phyloP scores from a whole-genome alignment of 2,797 vertebrate species.

The Coccyzus lansbergi region DNA sequence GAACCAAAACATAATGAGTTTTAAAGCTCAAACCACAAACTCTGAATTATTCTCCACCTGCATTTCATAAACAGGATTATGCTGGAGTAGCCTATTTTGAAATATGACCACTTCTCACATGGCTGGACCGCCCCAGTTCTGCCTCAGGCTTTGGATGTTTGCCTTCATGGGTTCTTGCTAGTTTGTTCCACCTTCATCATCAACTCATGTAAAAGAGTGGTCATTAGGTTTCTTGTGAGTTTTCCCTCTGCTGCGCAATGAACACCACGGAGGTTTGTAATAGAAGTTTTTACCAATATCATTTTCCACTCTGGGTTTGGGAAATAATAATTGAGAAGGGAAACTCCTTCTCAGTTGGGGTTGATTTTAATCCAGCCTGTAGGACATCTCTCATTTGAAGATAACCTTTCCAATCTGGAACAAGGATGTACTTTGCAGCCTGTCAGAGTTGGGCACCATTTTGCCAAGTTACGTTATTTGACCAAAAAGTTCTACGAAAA shows the following conservation, averaged over 20 bases:
- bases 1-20: slow-evolving; percentile 28
- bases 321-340: not conserved
- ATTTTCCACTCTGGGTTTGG: not conserved
- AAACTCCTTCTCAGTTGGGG: not conserved
- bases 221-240: not conserved
- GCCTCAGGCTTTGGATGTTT: slow-evolving; percentile 52
- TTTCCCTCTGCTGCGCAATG: not conserved
- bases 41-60: slow-evolving; percentile 59
- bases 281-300: not conserved
- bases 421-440: slow-evolving; percentile 20
- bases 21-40: slow-evolving; percentile 52
- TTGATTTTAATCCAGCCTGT: not conserved
- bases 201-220: not conserved
- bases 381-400: not conserved
- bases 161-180: not conserved
- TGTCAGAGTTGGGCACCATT: slow-evolving; percentile 38
- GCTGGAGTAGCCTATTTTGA: slow-evolving; percentile 58
- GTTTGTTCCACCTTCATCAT: slow-evolving; percentile 16
- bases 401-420: slow-evolving; percentile 28
- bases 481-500: slow-evolving; percentile 88
- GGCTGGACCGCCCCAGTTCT: slow-evolving; percentile 12
- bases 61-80: slow-evolving; percentile 66
- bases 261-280: not conserved
- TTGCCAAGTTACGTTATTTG: slow-evolving; percentile 74
- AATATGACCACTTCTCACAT: slow-evolving; percentile 27